A percentile compares a stretch with the other conserved stretches of the same genome.
Conservation (phyloP, 92 coral and sea anemone genomes). For the Micromussa lordhowensis region DNA sequence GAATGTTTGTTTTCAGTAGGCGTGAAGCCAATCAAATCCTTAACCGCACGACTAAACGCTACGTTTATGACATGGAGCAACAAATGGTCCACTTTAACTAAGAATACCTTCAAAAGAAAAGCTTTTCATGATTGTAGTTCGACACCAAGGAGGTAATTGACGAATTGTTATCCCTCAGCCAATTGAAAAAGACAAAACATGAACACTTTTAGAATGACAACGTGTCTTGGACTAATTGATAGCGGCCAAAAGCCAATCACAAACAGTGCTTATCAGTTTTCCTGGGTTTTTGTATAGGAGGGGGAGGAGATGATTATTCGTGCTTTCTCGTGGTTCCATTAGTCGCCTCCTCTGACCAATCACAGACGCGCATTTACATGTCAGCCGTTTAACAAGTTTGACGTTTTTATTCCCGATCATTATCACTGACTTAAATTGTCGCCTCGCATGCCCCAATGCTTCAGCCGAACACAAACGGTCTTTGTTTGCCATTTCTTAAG, state of each 20-base stretch:
- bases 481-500: constrained; percentile 97
- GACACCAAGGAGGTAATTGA: constrained; percentile 91
- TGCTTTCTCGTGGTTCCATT: constrained; percentile 98
- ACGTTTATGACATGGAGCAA: constrained; percentile 54
- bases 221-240: constrained; percentile 96
- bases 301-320: constrained; percentile 97
- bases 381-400: constrained; percentile 99
- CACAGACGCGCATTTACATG: constrained; percentile 79
- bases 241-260: constrained; percentile 87
- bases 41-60: constrained; percentile 56
- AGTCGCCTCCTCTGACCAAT: constrained; percentile 85
- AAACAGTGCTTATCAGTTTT: constrained; percentile 73
- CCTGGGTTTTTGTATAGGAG: constrained; percentile 88
- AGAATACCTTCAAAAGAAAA: constrained; percentile 65
- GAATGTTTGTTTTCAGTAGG: constrained; percentile 49
- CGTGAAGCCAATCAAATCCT: constrained; percentile 52
- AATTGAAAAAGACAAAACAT: constrained; percentile 95
- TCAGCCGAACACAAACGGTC: constrained; percentile 94
- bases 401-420: constrained; percentile 99
- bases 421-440: constrained; percentile 99
- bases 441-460: constrained; percentile 97
- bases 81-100: constrained; percentile 76
- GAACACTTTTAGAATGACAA: constrained; percentile 93
- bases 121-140: constrained; percentile 76
- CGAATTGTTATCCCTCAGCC: constrained; percentile 95